Conservation (phyloP, 2,113 vertebrate genomes). For the Cathartes aura region DNA sequence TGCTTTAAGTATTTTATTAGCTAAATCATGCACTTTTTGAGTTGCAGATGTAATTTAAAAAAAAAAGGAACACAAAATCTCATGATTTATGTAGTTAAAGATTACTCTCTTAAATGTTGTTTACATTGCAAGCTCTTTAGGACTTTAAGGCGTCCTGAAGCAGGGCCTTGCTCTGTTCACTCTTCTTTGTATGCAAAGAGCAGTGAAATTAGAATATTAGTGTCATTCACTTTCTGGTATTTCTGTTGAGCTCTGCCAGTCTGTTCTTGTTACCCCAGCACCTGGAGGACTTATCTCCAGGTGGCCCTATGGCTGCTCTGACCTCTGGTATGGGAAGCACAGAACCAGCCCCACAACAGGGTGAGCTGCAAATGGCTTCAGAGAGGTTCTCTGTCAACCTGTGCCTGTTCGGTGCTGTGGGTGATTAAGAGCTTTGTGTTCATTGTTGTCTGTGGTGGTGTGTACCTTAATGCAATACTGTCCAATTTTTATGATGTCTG, state of each 20-base stretch:
- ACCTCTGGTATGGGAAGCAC: neutral
- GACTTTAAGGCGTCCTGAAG: neutral
- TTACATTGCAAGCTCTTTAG: neutral
- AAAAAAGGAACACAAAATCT: neutral
- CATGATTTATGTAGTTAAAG: neutral
- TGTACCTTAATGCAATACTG: neutral
- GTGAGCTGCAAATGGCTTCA: neutral
- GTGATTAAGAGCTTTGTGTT: neutral
- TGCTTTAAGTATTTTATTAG: neutral
- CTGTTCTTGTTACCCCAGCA: neutral
- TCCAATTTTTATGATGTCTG: neutral
- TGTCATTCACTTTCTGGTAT: neutral
- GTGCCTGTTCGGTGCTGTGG: neutral
- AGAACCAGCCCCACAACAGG: neutral
- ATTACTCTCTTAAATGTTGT: neutral
- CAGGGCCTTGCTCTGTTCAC: neutral
- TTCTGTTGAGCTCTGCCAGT: neutral
- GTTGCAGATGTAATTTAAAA: neutral
- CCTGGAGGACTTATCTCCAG: neutral
- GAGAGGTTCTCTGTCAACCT: neutral
- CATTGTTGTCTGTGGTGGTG: neutral
- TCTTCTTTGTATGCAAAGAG: neutral
- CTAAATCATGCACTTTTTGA: neutral
- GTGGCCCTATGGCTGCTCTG: neutral
- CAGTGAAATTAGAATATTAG: neutral